Conservation (phyloP, 2,888 invertebrate species). For the Diaprepes abbreviatus region DNA sequence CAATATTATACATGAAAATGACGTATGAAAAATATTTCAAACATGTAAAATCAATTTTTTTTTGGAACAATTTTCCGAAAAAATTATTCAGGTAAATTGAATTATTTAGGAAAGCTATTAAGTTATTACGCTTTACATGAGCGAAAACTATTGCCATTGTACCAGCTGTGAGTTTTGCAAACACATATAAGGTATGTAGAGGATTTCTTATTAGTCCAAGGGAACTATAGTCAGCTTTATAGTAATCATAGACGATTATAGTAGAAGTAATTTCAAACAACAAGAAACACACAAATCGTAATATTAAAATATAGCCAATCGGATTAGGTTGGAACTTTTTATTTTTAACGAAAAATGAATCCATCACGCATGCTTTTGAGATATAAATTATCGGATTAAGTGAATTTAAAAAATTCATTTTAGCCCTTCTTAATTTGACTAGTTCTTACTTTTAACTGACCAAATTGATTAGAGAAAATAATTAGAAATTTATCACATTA, state of each 20-base stretch:
- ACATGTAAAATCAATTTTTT: background rate
- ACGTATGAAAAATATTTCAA: too few species aligned
- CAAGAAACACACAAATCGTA: background rate
- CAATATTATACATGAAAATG: too few species aligned
- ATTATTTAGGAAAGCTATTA: slow-evolving; percentile 18
- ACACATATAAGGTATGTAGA: slow-evolving; percentile 8
- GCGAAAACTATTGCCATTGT: background rate
- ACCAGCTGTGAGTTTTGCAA: slow-evolving; percentile 8
- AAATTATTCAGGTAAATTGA: background rate
- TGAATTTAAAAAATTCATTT: background rate
- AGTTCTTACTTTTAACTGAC: too few species aligned
- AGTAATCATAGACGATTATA: slow-evolving; percentile 4
- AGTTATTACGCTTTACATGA: background rate
- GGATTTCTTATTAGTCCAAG: background rate
- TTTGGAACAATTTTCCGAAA: background rate
- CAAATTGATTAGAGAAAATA: too few species aligned
- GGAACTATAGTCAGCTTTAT: background rate
- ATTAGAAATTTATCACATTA: too few species aligned
- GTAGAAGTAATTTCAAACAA: background rate
- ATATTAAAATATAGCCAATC: background rate
- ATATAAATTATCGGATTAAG: background rate
- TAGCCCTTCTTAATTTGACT: too few species aligned
- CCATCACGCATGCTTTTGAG: background rate
- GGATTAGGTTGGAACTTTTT: background rate
- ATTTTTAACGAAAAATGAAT: background rate